phyloP scores from a whole-genome alignment of 92 coral and sea anemone species.

The Virgularia gustaviana region DNA sequence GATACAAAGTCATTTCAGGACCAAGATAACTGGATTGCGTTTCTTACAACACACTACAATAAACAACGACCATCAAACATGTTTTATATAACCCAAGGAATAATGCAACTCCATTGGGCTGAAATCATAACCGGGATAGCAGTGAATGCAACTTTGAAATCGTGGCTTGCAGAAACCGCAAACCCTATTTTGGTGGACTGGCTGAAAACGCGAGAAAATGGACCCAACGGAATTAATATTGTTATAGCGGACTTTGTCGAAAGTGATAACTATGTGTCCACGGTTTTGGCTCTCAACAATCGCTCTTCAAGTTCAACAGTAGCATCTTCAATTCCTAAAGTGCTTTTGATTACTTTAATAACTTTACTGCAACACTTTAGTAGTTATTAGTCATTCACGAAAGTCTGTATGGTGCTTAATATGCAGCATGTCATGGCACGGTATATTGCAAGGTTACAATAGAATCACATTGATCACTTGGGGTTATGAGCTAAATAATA shows the following conservation, averaged over 20 bases:
- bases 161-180: slow-evolving; percentile 26
- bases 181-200: background rate
- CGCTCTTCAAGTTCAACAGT: no score
- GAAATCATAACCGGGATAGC: slow-evolving; percentile 11
- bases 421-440: no score
- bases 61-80: background rate
- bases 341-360: no score
- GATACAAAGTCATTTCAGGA: slow-evolving; percentile 1
- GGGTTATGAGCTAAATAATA: no score
- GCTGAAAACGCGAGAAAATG: slow-evolving; percentile 5
- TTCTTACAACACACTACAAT: background rate
- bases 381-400: no score
- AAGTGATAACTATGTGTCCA: background rate
- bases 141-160: slow-evolving; percentile 19
- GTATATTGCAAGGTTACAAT: no score
- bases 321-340: no score
- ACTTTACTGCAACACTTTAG: no score
- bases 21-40: slow-evolving; percentile 12
- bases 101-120: slow-evolving; percentile 8
- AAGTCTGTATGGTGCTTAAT: no score
- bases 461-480: no score
- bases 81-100: slow-evolving; percentile 14
- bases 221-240: slow-evolving; percentile 10
- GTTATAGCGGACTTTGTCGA: slow-evolving; percentile 19
- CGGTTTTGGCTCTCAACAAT: slow-evolving; percentile 13